Conservation (phyloP, 2,888 invertebrate species). For the Gryllus longicercus region DNA sequence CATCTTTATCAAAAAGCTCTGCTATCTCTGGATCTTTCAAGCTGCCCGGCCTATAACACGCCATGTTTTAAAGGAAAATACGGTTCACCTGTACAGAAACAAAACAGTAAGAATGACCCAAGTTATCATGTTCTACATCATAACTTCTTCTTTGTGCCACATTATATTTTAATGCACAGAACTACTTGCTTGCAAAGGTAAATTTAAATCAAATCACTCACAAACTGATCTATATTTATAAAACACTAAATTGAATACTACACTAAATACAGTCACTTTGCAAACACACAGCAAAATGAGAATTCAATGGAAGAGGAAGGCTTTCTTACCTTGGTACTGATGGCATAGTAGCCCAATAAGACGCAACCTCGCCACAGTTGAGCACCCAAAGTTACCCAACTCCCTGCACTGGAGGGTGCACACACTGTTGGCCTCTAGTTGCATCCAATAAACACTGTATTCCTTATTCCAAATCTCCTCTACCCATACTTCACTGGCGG, state of each 20-base stretch:
- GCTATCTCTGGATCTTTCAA: constrained; percentile 96
- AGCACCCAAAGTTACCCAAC: constrained; percentile 27
- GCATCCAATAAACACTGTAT: constrained; percentile 23
- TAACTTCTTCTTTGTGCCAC: too few relatives aligned
- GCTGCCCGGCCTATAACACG: constrained; percentile 79
- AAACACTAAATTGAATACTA: background rate
- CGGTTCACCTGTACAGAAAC: constrained; percentile 4
- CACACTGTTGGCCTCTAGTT: constrained; percentile 23
- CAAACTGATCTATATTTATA: background rate
- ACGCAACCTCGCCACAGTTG: constrained; percentile 23
- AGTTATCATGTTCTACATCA: too few relatives aligned
- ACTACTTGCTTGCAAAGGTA: too few relatives aligned
- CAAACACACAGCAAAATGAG: background rate
- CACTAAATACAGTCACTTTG: background rate
- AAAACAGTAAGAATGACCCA: background rate
- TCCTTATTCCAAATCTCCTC: constrained; percentile 6
- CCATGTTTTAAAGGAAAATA: constrained; percentile 3
- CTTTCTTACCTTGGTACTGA: constrained; percentile 30
- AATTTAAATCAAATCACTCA: background rate
- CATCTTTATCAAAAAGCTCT: constrained; percentile 89
- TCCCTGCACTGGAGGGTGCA: constrained; percentile 25
- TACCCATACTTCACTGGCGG: background rate
- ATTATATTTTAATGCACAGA: too few relatives aligned
- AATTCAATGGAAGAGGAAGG: background rate
- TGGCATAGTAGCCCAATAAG: constrained; percentile 29